Percentiles rank a stretch among this genome's conserved stretches.
These are phyloP conservation scores for Poicephalus meyeri DNA, from an alignment of 2,113 vertebrate genomes.

Conservation along the genomic window DNA sequence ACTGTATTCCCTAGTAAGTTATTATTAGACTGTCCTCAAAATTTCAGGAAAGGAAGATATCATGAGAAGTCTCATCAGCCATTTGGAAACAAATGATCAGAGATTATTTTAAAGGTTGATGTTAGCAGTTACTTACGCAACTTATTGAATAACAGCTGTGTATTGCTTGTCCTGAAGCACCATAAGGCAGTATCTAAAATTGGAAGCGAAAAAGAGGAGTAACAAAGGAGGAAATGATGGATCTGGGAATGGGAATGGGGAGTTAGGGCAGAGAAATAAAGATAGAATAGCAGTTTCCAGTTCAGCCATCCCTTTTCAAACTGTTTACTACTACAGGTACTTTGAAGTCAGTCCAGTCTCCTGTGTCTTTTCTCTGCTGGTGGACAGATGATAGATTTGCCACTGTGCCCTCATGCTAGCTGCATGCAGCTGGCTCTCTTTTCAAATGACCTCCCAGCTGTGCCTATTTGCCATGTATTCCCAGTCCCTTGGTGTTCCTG, in stretches of 20 bases:
- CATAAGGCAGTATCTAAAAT: background rate
- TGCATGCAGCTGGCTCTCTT: constrained; percentile 23
- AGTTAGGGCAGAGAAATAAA: background rate
- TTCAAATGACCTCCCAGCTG: constrained; percentile 26
- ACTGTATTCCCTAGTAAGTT: background rate
- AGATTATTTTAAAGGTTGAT: background rate
- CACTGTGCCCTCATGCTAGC: constrained; percentile 14
- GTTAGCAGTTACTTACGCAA: background rate
- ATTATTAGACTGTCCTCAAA: background rate
- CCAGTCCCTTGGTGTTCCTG: constrained; percentile 25
- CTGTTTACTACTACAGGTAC: background rate
- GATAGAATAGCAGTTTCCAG: background rate
- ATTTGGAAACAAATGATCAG: background rate
- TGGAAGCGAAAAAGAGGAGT: background rate
- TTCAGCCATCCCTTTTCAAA: background rate
- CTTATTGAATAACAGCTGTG: background rate
- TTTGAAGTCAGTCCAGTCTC: constrained; percentile 25
- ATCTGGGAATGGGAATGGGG: background rate
- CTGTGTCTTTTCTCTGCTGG: constrained; percentile 16
- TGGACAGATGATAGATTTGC: constrained; percentile 53
- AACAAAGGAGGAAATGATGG: background rate
- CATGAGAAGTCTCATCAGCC: background rate
- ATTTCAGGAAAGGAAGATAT: background rate
- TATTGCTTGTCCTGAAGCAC: background rate
- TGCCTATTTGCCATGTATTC: constrained; percentile 10